Percentiles rank a stretch among this genome's conserved stretches.
These are phyloP conservation scores for Amniataba percoides DNA, from an alignment of 2,797 vertebrate genomes.

Conservation along the genomic window DNA sequence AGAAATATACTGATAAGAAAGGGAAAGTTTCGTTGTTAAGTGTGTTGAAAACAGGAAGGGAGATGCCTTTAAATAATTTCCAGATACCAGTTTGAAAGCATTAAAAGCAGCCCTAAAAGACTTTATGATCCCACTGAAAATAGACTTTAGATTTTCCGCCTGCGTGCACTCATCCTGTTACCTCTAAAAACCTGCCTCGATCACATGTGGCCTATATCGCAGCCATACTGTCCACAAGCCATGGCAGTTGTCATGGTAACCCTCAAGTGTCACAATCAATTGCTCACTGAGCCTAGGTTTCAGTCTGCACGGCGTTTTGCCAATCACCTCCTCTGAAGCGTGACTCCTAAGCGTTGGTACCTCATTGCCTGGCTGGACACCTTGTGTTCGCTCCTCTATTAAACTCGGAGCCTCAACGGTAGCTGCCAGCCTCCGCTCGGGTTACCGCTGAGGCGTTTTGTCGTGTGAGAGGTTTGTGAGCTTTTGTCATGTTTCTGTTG, in stretches of 20 bases:
- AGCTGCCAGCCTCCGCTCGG: slow-evolving; percentile 42
- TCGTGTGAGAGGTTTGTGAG: slow-evolving; percentile 45
- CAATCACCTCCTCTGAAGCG: slow-evolving; percentile 77
- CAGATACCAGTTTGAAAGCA: slow-evolving; percentile 17
- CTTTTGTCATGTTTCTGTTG: slow-evolving; percentile 22
- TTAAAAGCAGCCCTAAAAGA: slow-evolving; percentile 34
- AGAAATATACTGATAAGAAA: slow-evolving; percentile 20
- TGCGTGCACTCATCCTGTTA: slow-evolving; percentile 35
- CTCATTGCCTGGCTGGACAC: slow-evolving; percentile 72
- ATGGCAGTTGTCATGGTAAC: slow-evolving; percentile 82
- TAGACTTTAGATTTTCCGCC: slow-evolving; percentile 48
- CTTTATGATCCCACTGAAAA: slow-evolving; percentile 40
- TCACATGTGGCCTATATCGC: slow-evolving; percentile 56
- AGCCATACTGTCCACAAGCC: slow-evolving; percentile 52
- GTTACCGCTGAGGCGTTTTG: slow-evolving; percentile 36
- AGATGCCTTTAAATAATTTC: not conserved
- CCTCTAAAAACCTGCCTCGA: slow-evolving; percentile 42
- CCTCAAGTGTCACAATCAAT: slow-evolving; percentile 77
- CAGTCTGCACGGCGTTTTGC: slow-evolving; percentile 61
- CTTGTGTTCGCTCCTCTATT: slow-evolving; percentile 58
- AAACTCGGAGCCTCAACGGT: slow-evolving; percentile 51
- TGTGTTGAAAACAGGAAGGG: slow-evolving; percentile 8
- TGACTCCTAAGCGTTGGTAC: slow-evolving; percentile 66
- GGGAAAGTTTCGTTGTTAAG: not conserved
- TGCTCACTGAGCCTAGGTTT: slow-evolving; percentile 65